Evolutionary conservation across 2,113 vertebrate genomes (phyloP).

Genomic region (Embiotoca jacksoni): DNA sequence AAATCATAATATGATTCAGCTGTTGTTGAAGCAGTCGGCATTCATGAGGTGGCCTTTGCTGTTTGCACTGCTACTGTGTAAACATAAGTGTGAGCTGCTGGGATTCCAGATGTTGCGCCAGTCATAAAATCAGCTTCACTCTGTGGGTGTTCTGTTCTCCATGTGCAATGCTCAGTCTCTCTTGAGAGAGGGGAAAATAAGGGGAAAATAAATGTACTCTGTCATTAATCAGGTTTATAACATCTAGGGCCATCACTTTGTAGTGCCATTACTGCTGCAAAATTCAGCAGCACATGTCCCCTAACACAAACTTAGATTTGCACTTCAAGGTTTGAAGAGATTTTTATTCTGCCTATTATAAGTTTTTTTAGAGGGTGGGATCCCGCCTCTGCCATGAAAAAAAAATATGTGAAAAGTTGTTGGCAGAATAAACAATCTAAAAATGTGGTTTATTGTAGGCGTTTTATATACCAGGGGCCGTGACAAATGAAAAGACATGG

Average conservation of each 20-base stretch:
- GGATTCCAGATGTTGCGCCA: conserved; percentile 54
- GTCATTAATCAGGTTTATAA: background rate
- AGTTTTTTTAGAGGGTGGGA: too few species aligned
- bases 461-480: too few species aligned
- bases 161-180: background rate
- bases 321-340: too few species aligned
- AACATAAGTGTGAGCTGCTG: conserved; percentile 46
- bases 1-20: background rate
- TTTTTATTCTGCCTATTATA: background rate
- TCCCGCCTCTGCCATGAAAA: too few species aligned
- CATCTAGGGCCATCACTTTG: too few species aligned
- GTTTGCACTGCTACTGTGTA: conserved; percentile 61
- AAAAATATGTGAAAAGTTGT: too few species aligned
- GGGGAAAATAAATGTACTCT: background rate
- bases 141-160: background rate
- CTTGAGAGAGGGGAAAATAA: background rate
- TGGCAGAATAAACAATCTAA: too few species aligned
- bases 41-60: conserved; percentile 48
- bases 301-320: background rate
- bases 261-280: too few species aligned
- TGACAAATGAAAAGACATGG: too few species aligned
- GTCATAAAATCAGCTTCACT: conserved; percentile 16
- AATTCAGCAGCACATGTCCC: background rate
- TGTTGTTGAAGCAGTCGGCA: background rate
- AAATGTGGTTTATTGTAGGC: too few species aligned